phyloP scores from a whole-genome alignment of 2,797 vertebrate species.

The Enteromius treurensis region DNA sequence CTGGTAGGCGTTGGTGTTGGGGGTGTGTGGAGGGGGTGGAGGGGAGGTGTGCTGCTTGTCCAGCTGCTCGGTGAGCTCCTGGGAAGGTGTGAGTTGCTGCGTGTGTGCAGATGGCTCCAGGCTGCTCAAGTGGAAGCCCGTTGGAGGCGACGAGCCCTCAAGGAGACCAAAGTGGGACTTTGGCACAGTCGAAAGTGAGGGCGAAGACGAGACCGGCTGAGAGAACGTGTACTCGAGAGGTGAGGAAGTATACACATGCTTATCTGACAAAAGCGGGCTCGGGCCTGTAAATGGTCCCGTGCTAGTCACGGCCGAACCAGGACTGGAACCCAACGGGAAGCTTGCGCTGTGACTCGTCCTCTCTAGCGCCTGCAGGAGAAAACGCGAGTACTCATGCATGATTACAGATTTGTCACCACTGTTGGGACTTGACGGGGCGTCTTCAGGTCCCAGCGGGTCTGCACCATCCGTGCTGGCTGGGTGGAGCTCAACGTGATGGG shows the following conservation, averaged over 20 bases:
- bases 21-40: conserved; percentile 66
- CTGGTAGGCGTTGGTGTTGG: conserved; percentile 80
- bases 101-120: conserved; percentile 87
- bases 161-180: conserved; percentile 97
- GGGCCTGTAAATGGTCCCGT: conserved; percentile 80
- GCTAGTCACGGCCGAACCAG: conserved; percentile 32
- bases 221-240: conserved; percentile 92
- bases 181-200: conserved; percentile 88
- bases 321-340: conserved; percentile 85
- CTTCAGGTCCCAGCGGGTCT: conserved; percentile 81
- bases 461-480: conserved; percentile 65
- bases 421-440: conserved; percentile 80
- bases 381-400: conserved; percentile 98
- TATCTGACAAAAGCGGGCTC: conserved; percentile 87
- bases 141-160: conserved; percentile 84
- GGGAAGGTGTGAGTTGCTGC: conserved; percentile 96
- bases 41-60: conserved; percentile 87
- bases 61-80: conserved; percentile 97
- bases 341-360: conserved; percentile 92
- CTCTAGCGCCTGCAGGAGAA: conserved; percentile 97
- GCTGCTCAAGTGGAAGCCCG: conserved; percentile 91
- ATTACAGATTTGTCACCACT: conserved; percentile 88
- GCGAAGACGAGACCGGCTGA: conserved; percentile 87
- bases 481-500: conserved; percentile 88
- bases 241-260: conserved; percentile 93